Evolutionary conservation across 2,797 vertebrate species (phyloP).

Genomic region (Thripadectes ignobilis): DNA sequence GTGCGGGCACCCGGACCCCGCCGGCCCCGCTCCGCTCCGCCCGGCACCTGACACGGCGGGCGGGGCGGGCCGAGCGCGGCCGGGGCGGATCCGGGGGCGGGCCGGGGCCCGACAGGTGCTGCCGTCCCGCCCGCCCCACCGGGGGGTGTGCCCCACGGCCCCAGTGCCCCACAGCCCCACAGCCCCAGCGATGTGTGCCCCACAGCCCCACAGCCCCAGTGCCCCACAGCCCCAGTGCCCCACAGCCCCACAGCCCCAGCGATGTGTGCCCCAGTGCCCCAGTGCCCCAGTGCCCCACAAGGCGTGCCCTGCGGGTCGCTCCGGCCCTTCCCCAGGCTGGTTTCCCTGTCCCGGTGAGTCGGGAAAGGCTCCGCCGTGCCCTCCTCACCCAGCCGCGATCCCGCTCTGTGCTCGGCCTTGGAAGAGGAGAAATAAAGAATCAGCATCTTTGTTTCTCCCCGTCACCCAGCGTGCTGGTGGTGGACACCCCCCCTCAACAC

Average conservation of each 20-base stretch:
- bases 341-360: too few relatives aligned
- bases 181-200: too few relatives aligned
- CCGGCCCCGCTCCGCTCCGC: background rate
- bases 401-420: rapidly evolving
- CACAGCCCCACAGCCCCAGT: too few relatives aligned
- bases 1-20: background rate
- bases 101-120: background rate
- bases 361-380: too few relatives aligned
- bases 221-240: too few relatives aligned
- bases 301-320: too few relatives aligned
- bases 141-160: too few relatives aligned
- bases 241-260: too few relatives aligned
- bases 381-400: rapidly evolving
- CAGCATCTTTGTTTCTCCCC: rapidly evolving
- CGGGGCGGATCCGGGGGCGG: background rate
- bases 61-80: background rate
- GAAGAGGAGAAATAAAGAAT: background rate
- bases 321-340: too few relatives aligned
- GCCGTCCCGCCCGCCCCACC: background rate
- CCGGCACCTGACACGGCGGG: constrained; percentile 28
- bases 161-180: too few relatives aligned
- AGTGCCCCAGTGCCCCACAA: too few relatives aligned
- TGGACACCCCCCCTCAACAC: background rate
- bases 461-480: rapidly evolving
- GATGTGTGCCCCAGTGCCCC: too few relatives aligned